A percentile compares a stretch with the other conserved stretches of the same genome.
Evolutionary conservation across 2,113 vertebrate genomes (phyloP).

Genomic region (Accipiter cooperii): DNA sequence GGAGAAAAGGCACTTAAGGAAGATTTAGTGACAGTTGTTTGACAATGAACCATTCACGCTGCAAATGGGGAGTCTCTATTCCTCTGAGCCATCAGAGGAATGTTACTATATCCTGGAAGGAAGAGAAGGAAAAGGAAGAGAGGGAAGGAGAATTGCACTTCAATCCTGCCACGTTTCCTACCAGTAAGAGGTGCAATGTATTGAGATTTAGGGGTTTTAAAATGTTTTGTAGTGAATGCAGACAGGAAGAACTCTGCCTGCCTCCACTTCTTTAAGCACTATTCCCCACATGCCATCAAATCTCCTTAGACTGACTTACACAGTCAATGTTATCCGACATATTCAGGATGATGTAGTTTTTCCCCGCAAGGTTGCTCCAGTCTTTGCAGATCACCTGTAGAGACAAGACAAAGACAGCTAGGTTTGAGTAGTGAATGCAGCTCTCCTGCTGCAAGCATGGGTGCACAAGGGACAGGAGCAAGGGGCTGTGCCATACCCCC

Average conservation of each 20-base stretch:
- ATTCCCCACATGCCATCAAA: background rate
- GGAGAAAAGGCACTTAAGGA: slow-evolving; percentile 30
- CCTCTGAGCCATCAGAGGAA: background rate
- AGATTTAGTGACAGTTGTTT: slow-evolving; percentile 38
- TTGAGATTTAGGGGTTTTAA: background rate
- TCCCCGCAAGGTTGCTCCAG: slow-evolving; percentile 86
- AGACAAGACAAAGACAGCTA: slow-evolving; percentile 29
- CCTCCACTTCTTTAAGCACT: background rate
- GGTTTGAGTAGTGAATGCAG: background rate
- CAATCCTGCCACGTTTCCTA: background rate
- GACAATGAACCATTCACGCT: background rate
- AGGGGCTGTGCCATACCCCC: background rate
- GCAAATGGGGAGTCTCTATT: background rate
- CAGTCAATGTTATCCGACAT: slow-evolving; percentile 92
- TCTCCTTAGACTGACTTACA: slow-evolving; percentile 75
- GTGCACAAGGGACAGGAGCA: background rate
- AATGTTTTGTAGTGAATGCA: background rate
- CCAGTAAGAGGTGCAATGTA: background rate
- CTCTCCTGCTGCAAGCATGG: background rate
- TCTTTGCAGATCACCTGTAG: slow-evolving; percentile 89
- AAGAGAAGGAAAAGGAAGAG: background rate
- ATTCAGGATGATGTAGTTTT: slow-evolving; percentile 89
- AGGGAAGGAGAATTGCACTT: background rate
- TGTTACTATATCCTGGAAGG: background rate
- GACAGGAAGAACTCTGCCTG: background rate